Percentiles rank a stretch among this genome's conserved stretches.
phyloP scores from a whole-genome alignment of 2,888 invertebrate genomes.

The Mythimna impura region DNA sequence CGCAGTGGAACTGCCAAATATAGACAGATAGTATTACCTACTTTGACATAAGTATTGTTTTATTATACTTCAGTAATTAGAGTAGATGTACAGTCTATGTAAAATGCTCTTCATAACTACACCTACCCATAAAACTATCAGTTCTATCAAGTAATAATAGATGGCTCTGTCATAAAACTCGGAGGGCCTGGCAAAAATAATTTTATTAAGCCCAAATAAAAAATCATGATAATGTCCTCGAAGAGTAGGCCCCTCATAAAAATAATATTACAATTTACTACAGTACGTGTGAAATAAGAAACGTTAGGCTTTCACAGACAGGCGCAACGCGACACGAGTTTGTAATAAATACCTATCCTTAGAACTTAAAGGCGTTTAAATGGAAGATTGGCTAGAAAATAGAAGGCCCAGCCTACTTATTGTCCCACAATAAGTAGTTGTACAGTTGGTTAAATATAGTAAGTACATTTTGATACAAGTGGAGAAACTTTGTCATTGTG shows the following conservation, averaged over 20 bases:
- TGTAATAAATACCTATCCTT: not conserved
- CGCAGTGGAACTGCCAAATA: too few relatives aligned
- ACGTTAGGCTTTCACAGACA: conserved; percentile 28
- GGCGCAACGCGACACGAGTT: not conserved
- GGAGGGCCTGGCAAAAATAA: not conserved
- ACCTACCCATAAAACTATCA: not conserved
- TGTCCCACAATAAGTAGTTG: too few relatives aligned
- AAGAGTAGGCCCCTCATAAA: conserved; percentile 37
- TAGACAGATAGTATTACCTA: too few relatives aligned
- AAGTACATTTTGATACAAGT: too few relatives aligned
- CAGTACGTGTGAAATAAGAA: conserved; percentile 61
- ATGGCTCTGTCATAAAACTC: conserved; percentile 12
- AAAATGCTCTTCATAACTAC: too few relatives aligned
- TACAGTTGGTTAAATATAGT: too few relatives aligned
- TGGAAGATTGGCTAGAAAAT: not conserved
- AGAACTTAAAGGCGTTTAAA: not conserved
- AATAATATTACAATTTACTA: conserved; percentile 46
- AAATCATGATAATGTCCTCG: conserved; percentile 29
- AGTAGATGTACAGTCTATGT: not conserved
- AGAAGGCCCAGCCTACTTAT: not conserved
- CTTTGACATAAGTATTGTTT: too few relatives aligned
- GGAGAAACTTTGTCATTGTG: too few relatives aligned
- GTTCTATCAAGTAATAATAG: conserved; percentile 12
- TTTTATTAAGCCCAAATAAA: conserved; percentile 14
- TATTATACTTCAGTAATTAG: too few relatives aligned